phyloP scores from a whole-genome alignment of 2,797 vertebrate genomes.

The Erethizon dorsatum region DNA sequence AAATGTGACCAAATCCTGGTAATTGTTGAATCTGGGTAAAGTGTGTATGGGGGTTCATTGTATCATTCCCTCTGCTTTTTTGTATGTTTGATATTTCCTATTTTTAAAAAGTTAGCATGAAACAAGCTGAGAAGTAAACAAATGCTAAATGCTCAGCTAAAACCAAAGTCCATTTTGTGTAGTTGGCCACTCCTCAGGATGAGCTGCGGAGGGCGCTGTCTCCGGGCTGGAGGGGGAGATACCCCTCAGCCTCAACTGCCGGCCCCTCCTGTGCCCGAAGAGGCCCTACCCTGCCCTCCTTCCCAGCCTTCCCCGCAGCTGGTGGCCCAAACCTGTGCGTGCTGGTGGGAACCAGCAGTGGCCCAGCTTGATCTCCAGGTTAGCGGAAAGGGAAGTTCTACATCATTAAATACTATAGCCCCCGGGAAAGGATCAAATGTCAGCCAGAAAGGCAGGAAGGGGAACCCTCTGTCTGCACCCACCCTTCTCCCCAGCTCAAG shows the following conservation, averaged over 20 bases:
- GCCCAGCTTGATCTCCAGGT: conserved; percentile 16
- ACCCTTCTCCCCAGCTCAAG: neutral
- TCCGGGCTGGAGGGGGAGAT: neutral
- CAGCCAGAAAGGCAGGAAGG: conserved; percentile 66
- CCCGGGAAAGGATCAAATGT: conserved; percentile 43
- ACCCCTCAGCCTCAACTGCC: neutral
- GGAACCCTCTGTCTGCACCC: neutral
- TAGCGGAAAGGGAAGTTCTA: conserved; percentile 73
- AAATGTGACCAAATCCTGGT: neutral
- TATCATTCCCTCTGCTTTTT: conserved; percentile 22
- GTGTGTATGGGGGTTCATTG: neutral
- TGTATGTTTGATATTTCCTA: conserved; percentile 7
- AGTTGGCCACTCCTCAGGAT: neutral
- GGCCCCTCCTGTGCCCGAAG: neutral
- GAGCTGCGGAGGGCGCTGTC: neutral
- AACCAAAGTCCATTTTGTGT: neutral
- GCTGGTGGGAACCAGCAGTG: conserved; percentile 62
- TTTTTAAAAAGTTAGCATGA: neutral
- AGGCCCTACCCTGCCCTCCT: neutral
- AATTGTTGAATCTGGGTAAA: neutral
- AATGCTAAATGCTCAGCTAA: neutral
- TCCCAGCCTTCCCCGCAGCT: neutral
- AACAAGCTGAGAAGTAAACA: conserved; percentile 8
- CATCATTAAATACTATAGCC: conserved; percentile 78
- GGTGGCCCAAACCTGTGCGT: conserved; percentile 49